These are phyloP conservation scores for Amphiprion ocellaris DNA, from an alignment of 2,113 vertebrate genomes.

Conservation along the genomic window DNA sequence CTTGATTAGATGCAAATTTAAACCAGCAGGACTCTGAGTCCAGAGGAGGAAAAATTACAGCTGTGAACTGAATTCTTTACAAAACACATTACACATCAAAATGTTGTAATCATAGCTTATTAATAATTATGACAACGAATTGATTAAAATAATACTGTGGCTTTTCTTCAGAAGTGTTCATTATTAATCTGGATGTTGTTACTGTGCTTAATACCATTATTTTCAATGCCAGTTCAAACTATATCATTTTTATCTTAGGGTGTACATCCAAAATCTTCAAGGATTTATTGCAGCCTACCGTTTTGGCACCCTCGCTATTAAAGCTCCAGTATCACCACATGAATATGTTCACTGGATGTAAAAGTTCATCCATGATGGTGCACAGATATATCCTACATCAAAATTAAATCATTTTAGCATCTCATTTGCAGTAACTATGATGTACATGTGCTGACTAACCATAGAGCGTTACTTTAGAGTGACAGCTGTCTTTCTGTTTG, in stretches of 20 bases:
- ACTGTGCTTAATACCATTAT: not conserved
- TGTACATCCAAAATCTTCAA: not conserved
- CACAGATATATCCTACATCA: not conserved
- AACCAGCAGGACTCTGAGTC: conserved; percentile 19
- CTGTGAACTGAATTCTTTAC: not conserved
- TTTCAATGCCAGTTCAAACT: not conserved
- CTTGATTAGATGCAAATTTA: conserved; percentile 31
- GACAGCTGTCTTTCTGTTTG: not conserved
- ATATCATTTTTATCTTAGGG: not conserved
- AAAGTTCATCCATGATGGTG: no score
- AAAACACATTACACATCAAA: not conserved
- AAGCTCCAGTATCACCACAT: not conserved
- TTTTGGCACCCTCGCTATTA: no score
- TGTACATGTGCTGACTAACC: no score
- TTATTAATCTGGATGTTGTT: not conserved
- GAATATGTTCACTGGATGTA: no score
- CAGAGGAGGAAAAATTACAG: not conserved
- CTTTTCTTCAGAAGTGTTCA: not conserved
- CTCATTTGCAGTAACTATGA: no score
- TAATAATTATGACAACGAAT: not conserved
- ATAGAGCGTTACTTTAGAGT: no score
- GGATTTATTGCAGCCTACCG: no score
- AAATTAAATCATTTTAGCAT: no score
- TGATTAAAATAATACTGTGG: not conserved
- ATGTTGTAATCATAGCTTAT: not conserved